Evolutionary conservation across 2,888 invertebrate species (phyloP).

Genomic region (Pachydiplax longipennis): DNA sequence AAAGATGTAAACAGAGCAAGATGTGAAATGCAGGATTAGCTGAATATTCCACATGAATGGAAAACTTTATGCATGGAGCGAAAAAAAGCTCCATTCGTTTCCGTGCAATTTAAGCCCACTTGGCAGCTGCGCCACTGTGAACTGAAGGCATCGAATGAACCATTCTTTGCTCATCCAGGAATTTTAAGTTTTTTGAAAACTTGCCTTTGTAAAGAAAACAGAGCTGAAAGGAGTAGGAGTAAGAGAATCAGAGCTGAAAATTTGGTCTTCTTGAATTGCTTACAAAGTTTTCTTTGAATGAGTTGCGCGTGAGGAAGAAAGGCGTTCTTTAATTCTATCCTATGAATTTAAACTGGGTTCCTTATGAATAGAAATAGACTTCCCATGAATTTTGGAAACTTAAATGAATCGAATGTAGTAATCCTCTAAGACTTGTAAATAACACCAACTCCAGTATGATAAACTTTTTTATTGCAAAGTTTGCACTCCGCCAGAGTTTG

Average conservation of each 20-base stretch:
- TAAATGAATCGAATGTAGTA: background rate
- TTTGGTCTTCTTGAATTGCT: background rate
- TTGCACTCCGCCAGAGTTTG: too few species aligned
- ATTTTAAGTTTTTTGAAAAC: background rate
- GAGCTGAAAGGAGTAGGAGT: background rate
- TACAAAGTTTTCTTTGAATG: background rate
- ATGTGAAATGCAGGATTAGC: too few species aligned
- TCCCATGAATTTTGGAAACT: background rate
- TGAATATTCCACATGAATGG: too few species aligned
- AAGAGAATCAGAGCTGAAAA: background rate
- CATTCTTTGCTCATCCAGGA: background rate
- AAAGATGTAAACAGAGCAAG: too few species aligned
- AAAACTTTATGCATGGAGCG: too few species aligned
- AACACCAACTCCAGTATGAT: background rate
- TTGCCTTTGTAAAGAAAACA: background rate
- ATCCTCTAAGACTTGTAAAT: background rate
- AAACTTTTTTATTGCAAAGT: too few species aligned
- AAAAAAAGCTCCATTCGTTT: too few species aligned
- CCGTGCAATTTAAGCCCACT: too few species aligned
- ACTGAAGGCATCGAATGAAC: background rate
- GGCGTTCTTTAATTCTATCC: background rate
- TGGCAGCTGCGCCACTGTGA: too few species aligned
- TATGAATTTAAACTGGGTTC: background rate
- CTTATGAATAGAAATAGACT: background rate
- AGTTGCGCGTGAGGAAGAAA: background rate